A percentile compares a stretch with the other conserved stretches of the same genome.
phyloP scores from a whole-genome alignment of 64 coral and sea anemone genomes.

The Montipora capricornis region DNA sequence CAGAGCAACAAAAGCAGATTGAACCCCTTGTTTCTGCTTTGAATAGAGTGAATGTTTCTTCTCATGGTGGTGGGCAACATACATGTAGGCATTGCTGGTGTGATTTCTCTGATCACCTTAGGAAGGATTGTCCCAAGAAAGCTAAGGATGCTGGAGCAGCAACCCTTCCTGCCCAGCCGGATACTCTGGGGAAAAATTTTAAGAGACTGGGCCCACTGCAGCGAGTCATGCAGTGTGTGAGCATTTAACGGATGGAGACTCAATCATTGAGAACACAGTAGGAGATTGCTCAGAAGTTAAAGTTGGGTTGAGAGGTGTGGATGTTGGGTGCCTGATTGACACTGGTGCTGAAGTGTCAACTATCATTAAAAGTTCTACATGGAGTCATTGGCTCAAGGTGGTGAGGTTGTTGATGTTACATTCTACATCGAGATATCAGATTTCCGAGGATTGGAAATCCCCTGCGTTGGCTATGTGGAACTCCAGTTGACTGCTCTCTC shows the following conservation, averaged over 20 bases:
- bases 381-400: slow-evolving; percentile 32
- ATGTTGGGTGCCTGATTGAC: slow-evolving; percentile 74
- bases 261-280: slow-evolving; percentile 63
- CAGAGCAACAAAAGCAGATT: slow-evolving; percentile 78
- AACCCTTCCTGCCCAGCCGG: slow-evolving; percentile 10
- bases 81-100: slow-evolving; percentile 56
- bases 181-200: slow-evolving; percentile 51
- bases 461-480: no score
- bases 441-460: no score
- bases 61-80: neutral
- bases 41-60: neutral
- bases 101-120: slow-evolving; percentile 11
- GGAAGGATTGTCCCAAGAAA: slow-evolving; percentile 48
- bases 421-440: slow-evolving; percentile 73
- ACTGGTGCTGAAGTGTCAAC: slow-evolving; percentile 79
- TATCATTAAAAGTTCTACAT: slow-evolving; percentile 69
- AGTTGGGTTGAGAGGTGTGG: slow-evolving; percentile 66
- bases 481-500: no score
- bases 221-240: slow-evolving; percentile 65
- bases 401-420: slow-evolving; percentile 58
- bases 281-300: slow-evolving; percentile 58
- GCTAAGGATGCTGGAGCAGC: neutral
- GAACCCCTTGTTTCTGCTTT: slow-evolving; percentile 59
- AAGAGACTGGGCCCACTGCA: slow-evolving; percentile 74
- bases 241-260: slow-evolving; percentile 53